Evolutionary conservation across 2,888 invertebrate species (phyloP).

Genomic region (Agrenia bidenticulata): DNA sequence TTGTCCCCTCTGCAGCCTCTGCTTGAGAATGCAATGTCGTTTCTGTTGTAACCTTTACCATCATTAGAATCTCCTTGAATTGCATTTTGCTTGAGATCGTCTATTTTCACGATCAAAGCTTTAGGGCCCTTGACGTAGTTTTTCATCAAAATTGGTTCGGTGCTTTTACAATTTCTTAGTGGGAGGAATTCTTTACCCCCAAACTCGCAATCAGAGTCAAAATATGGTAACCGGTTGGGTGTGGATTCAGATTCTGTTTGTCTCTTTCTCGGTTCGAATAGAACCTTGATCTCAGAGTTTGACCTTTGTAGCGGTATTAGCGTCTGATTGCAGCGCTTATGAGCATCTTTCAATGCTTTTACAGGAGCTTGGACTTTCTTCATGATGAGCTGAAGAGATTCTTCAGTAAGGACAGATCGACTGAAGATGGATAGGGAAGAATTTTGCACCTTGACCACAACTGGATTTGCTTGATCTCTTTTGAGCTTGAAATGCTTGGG

Average conservation of each 20-base stretch:
- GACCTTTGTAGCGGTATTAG: conserved; percentile 12
- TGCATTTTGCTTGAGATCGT: neutral
- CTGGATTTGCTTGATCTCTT: neutral
- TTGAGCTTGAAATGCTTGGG: neutral
- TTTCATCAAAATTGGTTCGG: conserved; percentile 30
- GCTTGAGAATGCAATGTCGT: too few species aligned
- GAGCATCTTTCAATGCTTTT: neutral
- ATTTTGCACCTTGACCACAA: conserved; percentile 29
- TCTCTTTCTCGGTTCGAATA: conserved; percentile 31
- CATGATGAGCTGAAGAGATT: conserved; percentile 26
- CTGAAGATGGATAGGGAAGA: conserved; percentile 33
- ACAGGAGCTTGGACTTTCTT: conserved; percentile 21
- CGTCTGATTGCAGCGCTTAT: neutral
- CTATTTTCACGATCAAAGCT: neutral
- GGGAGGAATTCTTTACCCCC: conserved; percentile 8
- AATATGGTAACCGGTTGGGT: neutral
- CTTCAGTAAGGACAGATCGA: conserved; percentile 12
- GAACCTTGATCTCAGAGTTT: conserved; percentile 29
- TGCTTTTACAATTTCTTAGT: conserved; percentile 30
- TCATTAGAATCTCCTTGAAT: neutral
- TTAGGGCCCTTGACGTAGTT: neutral
- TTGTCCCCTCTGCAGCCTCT: too few species aligned
- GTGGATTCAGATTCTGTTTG: neutral
- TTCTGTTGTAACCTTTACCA: too few species aligned
- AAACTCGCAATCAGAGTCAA: conserved; percentile 4